Evolutionary conservation across 2,113 vertebrate genomes (phyloP), one percentile per base, ranked within the genome.

Genomic region (Ibidorhyncha struthersii): DNA sequence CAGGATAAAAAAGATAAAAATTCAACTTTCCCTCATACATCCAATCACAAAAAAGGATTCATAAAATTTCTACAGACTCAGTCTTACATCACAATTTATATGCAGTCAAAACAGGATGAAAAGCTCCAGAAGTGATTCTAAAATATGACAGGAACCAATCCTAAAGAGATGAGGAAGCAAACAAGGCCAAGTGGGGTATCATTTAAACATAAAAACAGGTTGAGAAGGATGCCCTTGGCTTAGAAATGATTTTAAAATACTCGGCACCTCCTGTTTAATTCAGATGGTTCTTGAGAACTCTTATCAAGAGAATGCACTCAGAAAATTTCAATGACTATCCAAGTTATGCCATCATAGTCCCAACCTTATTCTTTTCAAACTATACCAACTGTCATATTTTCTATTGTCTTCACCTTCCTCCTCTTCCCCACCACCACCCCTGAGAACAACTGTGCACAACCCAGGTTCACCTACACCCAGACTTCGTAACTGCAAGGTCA

Each of bases 301-400:
- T 53, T 38, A 53, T 8, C 23, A 56, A 41, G 73, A 65, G 19
- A 90, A 38, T 0, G 0, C 16, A 55, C 32, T 50, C 5, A 1
- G 38, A 82, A 83, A 72, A 45, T 53, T 21, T 73, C 43, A 38
- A 1, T 17, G 26, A 47, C 19, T 43, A 23, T 19, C n/a, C 56
- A 82, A 18, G 10, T 36, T 53, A 56, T 27, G 45, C 36, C 36
- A 70, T 18, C 30, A 38, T 3, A 78, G 45, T 32, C 22, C 25
- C 36, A 74, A 29, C 30, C 22, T 76, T 36, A 43, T 58, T 76
- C 45, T 41, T 34, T 25, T 56, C 30, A 65, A 73, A 36, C 49
- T 53, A 6, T 15, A 55, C 17, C 32, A 55, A 21, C 8, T 47
- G 8, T 18, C 0, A 0, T 4, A 27, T 45, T 91, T 90, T 53